Conservation (phyloP, 2,797 vertebrate genomes). For the Hipposideros larvatus region DNA sequence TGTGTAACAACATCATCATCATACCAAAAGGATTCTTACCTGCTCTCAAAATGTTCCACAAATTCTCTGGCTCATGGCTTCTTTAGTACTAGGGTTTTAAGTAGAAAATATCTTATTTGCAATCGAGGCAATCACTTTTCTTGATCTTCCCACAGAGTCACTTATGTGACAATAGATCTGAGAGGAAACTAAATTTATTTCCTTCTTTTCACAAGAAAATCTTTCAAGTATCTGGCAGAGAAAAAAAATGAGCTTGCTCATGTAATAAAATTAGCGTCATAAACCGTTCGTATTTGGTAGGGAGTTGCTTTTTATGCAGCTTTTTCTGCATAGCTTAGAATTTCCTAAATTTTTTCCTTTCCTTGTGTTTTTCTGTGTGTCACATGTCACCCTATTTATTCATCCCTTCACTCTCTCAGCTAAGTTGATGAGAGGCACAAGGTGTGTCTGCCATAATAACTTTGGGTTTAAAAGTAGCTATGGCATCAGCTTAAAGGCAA, state of each 20-base stretch:
- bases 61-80: neutral
- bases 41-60: neutral
- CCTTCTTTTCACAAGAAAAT: slow-evolving; percentile 69
- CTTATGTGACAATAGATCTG: slow-evolving; percentile 58
- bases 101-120: slow-evolving; percentile 5
- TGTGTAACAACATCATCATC: neutral
- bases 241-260: slow-evolving; percentile 11
- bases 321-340: slow-evolving; percentile 71
- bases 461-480: neutral
- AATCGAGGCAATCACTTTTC: slow-evolving; percentile 48
- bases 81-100: neutral
- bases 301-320: slow-evolving; percentile 61
- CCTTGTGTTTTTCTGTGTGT: slow-evolving; percentile 36
- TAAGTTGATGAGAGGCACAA: neutral
- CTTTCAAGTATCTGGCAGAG: slow-evolving; percentile 69
- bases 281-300: slow-evolving; percentile 69
- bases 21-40: neutral
- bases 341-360: neutral
- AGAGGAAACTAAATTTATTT: slow-evolving; percentile 69
- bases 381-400: neutral
- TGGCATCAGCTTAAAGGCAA: neutral
- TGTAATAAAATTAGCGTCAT: slow-evolving; percentile 78
- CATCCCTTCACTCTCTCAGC: neutral
- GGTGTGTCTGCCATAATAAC: neutral
- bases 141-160: slow-evolving; percentile 43